These are phyloP conservation scores for Aplochiton taeniatus DNA, from an alignment of 2,797 vertebrate species.

Conservation along the genomic window DNA sequence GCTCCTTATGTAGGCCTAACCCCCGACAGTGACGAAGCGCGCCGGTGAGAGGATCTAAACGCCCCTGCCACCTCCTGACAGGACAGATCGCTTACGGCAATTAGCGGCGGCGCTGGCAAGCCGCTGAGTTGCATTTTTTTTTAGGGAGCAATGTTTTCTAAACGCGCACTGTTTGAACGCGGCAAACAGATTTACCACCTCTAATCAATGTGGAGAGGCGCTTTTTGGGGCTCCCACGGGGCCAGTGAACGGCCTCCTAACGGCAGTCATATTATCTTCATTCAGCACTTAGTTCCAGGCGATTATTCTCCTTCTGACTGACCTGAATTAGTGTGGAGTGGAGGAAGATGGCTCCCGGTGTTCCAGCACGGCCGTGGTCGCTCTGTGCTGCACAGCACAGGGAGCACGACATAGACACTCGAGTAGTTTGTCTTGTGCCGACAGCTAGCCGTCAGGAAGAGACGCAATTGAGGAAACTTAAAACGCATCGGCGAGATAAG, in stretches of 20 bases:
- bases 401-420: too few relatives aligned
- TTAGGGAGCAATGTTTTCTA: conserved; percentile 52
- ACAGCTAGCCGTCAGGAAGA: too few relatives aligned
- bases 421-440: too few relatives aligned
- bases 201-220: conserved; percentile 73
- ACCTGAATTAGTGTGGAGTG: conserved; percentile 75
- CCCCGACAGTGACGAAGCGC: conserved; percentile 65
- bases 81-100: conserved; percentile 78
- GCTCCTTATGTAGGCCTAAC: conserved; percentile 74
- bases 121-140: conserved; percentile 73
- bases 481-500: too few relatives aligned
- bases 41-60: conserved; percentile 68
- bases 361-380: too few relatives aligned
- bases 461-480: too few relatives aligned
- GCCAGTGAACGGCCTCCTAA: conserved; percentile 73
- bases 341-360: conserved; percentile 48
- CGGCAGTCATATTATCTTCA: conserved; percentile 73
- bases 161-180: conserved; percentile 36
- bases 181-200: conserved; percentile 71
- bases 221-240: conserved; percentile 65
- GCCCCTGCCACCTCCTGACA: conserved; percentile 73
- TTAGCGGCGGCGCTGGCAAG: conserved; percentile 70
- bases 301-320: conserved; percentile 74
- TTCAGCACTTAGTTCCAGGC: conserved; percentile 70
- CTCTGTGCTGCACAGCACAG: too few relatives aligned